phyloP scores from a whole-genome alignment of 2,888 invertebrate genomes.

The Perdita meconis region DNA sequence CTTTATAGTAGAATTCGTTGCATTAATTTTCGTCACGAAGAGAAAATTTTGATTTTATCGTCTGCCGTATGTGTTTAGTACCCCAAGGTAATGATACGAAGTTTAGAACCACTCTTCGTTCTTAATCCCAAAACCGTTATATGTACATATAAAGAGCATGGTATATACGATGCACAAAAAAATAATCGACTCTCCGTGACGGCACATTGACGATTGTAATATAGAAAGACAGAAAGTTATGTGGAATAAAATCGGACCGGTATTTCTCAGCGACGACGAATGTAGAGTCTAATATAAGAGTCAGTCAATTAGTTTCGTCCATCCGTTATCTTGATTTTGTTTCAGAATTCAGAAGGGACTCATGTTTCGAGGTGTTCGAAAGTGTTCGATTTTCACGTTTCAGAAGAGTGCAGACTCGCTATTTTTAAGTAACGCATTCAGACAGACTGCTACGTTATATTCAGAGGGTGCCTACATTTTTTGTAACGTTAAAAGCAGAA shows the following conservation, averaged over 20 bases:
- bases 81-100: too few relatives aligned
- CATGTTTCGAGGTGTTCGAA: conserved; percentile 13
- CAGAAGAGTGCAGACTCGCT: conserved; percentile 61
- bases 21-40: too few relatives aligned
- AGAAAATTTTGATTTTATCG: too few relatives aligned
- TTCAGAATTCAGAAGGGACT: conserved; percentile 9
- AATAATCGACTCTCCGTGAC: not conserved
- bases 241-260: conserved; percentile 62
- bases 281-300: conserved; percentile 82
- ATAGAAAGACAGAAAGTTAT: conserved; percentile 55
- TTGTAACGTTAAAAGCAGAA: conserved; percentile 11
- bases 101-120: too few relatives aligned
- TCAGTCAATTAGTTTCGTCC: conserved; percentile 78
- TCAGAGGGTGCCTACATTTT: conserved; percentile 59
- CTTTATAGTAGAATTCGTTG: too few relatives aligned
- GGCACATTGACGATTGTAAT: not conserved
- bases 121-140: not conserved
- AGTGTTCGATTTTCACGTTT: conserved; percentile 15
- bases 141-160: not conserved
- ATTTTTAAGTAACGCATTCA: conserved; percentile 4
- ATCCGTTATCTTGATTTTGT: not conserved
- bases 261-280: conserved; percentile 43
- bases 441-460: conserved; percentile 46
- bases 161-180: not conserved
- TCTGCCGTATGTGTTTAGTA: too few relatives aligned